Percentiles rank a stretch among this genome's conserved stretches.
These are phyloP conservation scores for Phaonia tiefii DNA, from an alignment of 2,888 invertebrate species.

Conservation along the genomic window DNA sequence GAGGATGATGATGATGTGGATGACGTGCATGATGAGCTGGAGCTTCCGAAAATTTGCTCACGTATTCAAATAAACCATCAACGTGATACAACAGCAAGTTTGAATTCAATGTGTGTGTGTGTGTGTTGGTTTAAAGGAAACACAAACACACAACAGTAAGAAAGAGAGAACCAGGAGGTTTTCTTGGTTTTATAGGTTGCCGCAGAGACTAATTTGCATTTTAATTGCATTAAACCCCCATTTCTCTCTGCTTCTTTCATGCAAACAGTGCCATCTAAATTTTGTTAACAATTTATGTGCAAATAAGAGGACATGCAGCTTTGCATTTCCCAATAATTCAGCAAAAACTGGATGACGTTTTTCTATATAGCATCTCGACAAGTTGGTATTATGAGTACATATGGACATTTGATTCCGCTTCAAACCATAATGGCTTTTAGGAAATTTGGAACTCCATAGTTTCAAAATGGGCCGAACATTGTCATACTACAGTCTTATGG, in stretches of 20 bases:
- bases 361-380: no score
- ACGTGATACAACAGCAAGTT: neutral
- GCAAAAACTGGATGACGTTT: no score
- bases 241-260: neutral
- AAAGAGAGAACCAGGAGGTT: neutral
- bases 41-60: neutral
- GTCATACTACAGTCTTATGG: no score
- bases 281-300: neutral
- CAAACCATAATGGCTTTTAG: no score
- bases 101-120: neutral
- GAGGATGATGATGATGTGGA: neutral
- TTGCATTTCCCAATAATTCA: no score
- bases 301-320: neutral
- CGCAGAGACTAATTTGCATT: conserved; percentile 60
- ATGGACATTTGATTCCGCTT: no score
- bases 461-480: no score
- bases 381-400: neutral
- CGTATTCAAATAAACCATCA: conserved; percentile 49
- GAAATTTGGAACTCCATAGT: no score
- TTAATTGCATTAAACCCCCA: conserved; percentile 52
- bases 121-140: neutral
- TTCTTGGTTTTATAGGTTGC: conserved; percentile 34
- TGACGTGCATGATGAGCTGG: no score
- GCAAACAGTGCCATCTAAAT: neutral
- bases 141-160: neutral